Percentiles rank a stretch among this genome's conserved stretches.
Conservation (phyloP, 2,888 invertebrate genomes). For the Dione vanillae region DNA sequence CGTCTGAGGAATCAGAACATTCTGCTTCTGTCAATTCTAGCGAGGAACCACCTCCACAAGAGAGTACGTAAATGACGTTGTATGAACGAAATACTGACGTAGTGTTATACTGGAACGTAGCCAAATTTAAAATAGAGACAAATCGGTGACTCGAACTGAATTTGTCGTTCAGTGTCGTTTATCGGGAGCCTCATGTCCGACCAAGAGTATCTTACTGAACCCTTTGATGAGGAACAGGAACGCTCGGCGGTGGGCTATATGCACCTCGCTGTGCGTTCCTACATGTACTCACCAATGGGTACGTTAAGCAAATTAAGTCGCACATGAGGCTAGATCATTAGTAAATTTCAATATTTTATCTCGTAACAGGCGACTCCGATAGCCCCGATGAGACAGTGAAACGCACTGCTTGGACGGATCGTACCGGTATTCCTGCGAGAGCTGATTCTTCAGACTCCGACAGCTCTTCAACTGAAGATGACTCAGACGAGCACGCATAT, state of each 20-base stretch:
- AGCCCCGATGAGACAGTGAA: slow-evolving; percentile 86
- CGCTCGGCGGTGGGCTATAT: slow-evolving; percentile 71
- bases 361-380: slow-evolving; percentile 84
- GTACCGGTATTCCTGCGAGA: slow-evolving; percentile 68
- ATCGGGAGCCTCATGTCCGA: slow-evolving; percentile 81
- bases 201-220: slow-evolving; percentile 80
- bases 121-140: slow-evolving; percentile 81
- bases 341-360: slow-evolving; percentile 59
- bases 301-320: slow-evolving; percentile 61
- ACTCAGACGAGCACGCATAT: slow-evolving; percentile 75
- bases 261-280: slow-evolving; percentile 82
- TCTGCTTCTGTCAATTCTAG: slow-evolving; percentile 81
- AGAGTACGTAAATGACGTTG: slow-evolving; percentile 78
- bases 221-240: slow-evolving; percentile 77
- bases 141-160: slow-evolving; percentile 76
- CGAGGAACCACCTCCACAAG: slow-evolving; percentile 79
- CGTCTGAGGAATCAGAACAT: slow-evolving; percentile 77
- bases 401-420: slow-evolving; percentile 79
- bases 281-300: slow-evolving; percentile 83
- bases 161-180: slow-evolving; percentile 82
- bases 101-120: slow-evolving; percentile 76
- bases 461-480: slow-evolving; percentile 69
- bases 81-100: slow-evolving; percentile 78
- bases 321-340: slow-evolving; percentile 60
- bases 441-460: slow-evolving; percentile 74